A percentile compares a stretch with the other conserved stretches of the same genome.
These are phyloP conservation scores for Zosterops hypoxanthus DNA, from an alignment of 2,113 vertebrate species.

Conservation along the genomic window DNA sequence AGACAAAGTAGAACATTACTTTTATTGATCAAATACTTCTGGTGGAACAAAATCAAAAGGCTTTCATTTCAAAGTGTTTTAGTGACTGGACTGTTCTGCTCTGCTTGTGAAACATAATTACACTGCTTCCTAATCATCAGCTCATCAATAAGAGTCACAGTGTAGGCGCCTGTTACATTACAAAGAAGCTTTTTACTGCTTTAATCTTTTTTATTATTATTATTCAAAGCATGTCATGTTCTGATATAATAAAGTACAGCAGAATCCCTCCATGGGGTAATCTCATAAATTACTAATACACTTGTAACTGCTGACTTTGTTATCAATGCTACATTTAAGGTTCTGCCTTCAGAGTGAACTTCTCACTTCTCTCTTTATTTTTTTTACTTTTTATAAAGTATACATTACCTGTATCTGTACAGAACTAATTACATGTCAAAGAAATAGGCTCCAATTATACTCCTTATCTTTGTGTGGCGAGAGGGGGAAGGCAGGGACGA, in stretches of 20 bases:
- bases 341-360: constrained; percentile 16
- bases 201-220: constrained; percentile 78
- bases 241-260: constrained; percentile 72
- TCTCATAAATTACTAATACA: constrained; percentile 66
- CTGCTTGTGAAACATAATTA: constrained; percentile 75
- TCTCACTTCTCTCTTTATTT: neutral
- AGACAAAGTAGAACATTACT: constrained; percentile 63
- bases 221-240: constrained; percentile 74
- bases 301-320: constrained; percentile 57
- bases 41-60: constrained; percentile 58
- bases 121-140: constrained; percentile 69
- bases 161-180: constrained; percentile 73
- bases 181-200: constrained; percentile 76
- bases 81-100: constrained; percentile 72
- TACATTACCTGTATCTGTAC: neutral
- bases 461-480: neutral
- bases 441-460: neutral
- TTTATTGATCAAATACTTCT: constrained; percentile 72
- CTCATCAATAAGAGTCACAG: constrained; percentile 73
- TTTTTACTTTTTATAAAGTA: neutral
- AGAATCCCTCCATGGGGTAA: constrained; percentile 15
- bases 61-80: constrained; percentile 71
- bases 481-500: neutral
- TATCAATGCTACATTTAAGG: constrained; percentile 33
- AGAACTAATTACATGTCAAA: neutral